Evolutionary conservation across 2,113 vertebrate genomes (phyloP), one percentile per base, ranked within the genome.

Genomic region (Vimba vimba): DNA sequence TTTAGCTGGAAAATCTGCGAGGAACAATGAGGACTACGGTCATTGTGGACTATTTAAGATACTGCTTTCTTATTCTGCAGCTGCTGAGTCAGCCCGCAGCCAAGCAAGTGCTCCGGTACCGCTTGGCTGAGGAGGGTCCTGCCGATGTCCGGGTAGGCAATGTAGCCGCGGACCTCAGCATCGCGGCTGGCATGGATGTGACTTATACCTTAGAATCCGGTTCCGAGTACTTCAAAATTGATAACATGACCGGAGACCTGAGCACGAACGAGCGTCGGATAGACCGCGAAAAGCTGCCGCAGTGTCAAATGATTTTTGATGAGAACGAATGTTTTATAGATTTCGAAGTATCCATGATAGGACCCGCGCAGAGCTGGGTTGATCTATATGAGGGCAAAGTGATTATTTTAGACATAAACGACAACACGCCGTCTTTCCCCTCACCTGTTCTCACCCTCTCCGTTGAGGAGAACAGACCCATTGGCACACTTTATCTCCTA

Each of bases 251-350:
- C 69, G 98, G 98, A 82, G 98, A 99, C 93, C 95, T 99, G 91
- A 97, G 96, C 94, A 99, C 98, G 76, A 98, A 97, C 55, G 97
- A 98, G 94, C 93, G 97, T 90, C 96, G 98, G 92, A 97, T 99
- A 90, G 98, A 99, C 97, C 97, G 98, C 13, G 98, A 99, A 88
- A 99, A 99, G 94, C 93, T 99, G 89, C 97, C 97, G 92, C 98
- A 99, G 96, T 99, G 98, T 95, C 98, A 99, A 92, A 99, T 99
- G 98, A 99, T 99, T 89, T 99, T 99, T 94, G 98, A 99, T 90
- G 98, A 99, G 91, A 99, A 99, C 59, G 98, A 99, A 93, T 99
- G 98, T 79, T 99, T 99, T 92, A 94, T 99, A 93, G 98, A 99
- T 96, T 99, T 99, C 79, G 98, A 99, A 91, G 97, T 99, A 93